Base-by-base conservation (phyloP, 2,888 invertebrate species). In the Metacarcinus magister region DNA sequence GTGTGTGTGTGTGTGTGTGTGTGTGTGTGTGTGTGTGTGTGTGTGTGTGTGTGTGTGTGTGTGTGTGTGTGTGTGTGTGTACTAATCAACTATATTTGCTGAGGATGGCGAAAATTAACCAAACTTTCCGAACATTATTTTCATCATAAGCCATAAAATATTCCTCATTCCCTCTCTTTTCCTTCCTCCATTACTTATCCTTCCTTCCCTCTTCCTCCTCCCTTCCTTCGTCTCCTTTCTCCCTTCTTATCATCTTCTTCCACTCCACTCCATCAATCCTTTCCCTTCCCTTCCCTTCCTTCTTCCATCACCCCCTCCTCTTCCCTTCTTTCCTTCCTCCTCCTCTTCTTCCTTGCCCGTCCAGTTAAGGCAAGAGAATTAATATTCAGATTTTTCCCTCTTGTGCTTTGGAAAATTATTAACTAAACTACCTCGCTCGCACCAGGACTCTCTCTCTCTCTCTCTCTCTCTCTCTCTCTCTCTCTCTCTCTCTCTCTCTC, bases 391-490 rank as follows among this genome's bases (percentile, higher is more conserved):
- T 82, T 82, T 82, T 82, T 82, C 32, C 32, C 28, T 82, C 28
- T 13, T 10, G 28, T 32, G 32, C 28, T 82, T 82, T 82, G 32
- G n/a, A 48, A 92, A 92, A 92, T 92, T 32, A 92, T 44, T 48
- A 92, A 48, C 16, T 4, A 32, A 46, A 48, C 44, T 16, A 92
- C 16, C 92, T 32, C 48, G 28, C 54, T 54, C 46, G 16, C 16
- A 7, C 4, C 92, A 48, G 32, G 32, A 32, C 23, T 16, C 28
- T 92, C 32, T 54, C 92, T n/a, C 44, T 16, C 48, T 32, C 82
- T 82, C 82, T 82, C 82, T 82, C 82, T 82, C 82, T 82, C 82
- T 82, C 82, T 82, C 82, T 82, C 82, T 82, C 82, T 82, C 82
- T 82, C 82, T 82, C 82, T 82, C 82, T 82, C 82, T 82, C 82